Evolutionary conservation across 2,113 vertebrate species (phyloP).

Genomic region (Proteles cristata): DNA sequence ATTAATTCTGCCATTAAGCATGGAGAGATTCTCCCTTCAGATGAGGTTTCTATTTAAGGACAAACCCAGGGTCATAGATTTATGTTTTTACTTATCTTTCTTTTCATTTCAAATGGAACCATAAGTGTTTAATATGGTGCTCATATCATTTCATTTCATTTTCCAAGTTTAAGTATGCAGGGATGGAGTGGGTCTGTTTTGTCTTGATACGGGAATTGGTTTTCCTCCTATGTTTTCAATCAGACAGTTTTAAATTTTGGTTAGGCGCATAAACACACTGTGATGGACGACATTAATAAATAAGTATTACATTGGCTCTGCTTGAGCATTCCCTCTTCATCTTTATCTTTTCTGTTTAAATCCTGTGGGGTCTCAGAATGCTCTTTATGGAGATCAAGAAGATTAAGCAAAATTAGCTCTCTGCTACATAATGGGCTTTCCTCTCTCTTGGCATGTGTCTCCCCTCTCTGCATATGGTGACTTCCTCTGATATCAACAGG

Average conservation of each 20-base stretch:
- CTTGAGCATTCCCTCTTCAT: constrained; percentile 71
- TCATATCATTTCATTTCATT: constrained; percentile 47
- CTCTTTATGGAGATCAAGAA: constrained; percentile 82
- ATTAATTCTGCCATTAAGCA: constrained; percentile 14
- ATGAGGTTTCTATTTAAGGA: constrained; percentile 26
- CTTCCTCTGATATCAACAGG: constrained; percentile 76
- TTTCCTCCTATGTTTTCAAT: constrained; percentile 59
- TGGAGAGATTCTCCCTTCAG: background rate
- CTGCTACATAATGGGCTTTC: constrained; percentile 74
- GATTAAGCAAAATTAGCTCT: constrained; percentile 82
- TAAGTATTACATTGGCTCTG: constrained; percentile 73
- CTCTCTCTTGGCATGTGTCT: constrained; percentile 68
- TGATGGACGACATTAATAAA: constrained; percentile 81
- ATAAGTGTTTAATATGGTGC: background rate
- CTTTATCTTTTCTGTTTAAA: constrained; percentile 82
- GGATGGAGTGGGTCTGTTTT: background rate
- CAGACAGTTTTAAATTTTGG: constrained; percentile 78
- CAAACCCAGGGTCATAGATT: constrained; percentile 27
- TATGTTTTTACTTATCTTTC: constrained; percentile 41
- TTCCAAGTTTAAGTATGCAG: background rate
- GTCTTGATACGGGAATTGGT: background rate
- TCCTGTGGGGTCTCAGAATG: constrained; percentile 74
- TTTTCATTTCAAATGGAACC: constrained; percentile 53
- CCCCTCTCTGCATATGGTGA: constrained; percentile 64
- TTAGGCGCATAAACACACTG: constrained; percentile 65